Evolutionary conservation across 2,888 invertebrate species (phyloP), one percentile per base, ranked within the genome.

Genomic region (Hypena proboscidalis): DNA sequence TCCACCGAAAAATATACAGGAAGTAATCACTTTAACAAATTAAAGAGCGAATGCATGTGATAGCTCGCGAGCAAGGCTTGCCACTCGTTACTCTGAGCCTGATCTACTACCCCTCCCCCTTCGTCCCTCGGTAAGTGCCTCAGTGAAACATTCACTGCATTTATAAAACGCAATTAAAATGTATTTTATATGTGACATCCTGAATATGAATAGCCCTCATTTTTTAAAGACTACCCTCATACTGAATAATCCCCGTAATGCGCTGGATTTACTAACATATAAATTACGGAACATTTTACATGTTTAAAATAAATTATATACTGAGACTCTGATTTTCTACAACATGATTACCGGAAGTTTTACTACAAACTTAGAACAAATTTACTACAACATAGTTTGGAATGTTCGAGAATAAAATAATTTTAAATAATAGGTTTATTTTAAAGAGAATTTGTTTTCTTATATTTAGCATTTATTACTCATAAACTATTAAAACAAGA

Each of bases 131-230:
- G 10, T 14, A 36, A 36, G 36, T 15, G 21, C 20, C 13, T 14
- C 1, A 7, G 9, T 6, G 20, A 29, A 36, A 36, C 10, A 36
- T 21, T 14, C 27, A 7, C 14, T n/a, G 20, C 25, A 19, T 26
- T 35, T 35, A 20, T 20, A 20, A 35, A 35, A 27, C 8, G 21
- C 15, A 36, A 36, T 36, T 36, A 36, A 36, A 36, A 27, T 21
- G 8, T 27, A 19, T 19, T 13, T 35, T 10, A 4, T 0, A 26
- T 9, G 19, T 35, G 22, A 5, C 17, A n/a, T 5, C 17, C 3
- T 5, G 17, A 26, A 5, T 5, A 0, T 23, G 23, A 25, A 19
- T 19, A 0, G 25, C 11, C 4, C 20, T 10, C 19, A 13, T 19
- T 25, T 19, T 19, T 4, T 7, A 17, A 3, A 10, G 9, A 29